Percentiles rank a stretch among this genome's conserved stretches.
These are phyloP conservation scores for Nysson spinosus DNA, from an alignment of 2,888 invertebrate species.

Conservation along the genomic window DNA sequence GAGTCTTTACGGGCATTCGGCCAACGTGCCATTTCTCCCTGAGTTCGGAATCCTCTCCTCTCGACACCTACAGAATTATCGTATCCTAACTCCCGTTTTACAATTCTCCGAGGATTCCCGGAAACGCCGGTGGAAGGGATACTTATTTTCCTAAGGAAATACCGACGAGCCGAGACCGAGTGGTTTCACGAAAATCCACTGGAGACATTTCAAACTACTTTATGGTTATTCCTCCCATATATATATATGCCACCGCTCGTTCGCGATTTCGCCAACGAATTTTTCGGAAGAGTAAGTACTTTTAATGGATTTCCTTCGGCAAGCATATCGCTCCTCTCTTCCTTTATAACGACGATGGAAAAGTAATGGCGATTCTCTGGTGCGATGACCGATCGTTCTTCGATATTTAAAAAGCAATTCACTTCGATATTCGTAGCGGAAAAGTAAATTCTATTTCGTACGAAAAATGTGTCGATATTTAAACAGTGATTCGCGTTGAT, in stretches of 20 bases:
- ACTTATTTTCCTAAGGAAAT: conserved; percentile 48
- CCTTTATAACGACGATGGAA: not conserved
- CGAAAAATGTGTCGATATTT: too few species aligned
- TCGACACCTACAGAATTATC: conserved; percentile 60
- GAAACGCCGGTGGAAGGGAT: conserved; percentile 36
- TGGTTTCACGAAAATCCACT: conserved; percentile 47
- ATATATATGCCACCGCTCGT: conserved; percentile 13
- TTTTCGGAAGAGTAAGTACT: conserved; percentile 13
- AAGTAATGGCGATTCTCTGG: not conserved
- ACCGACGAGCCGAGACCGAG: conserved; percentile 26
- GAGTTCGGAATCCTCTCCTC: conserved; percentile 46
- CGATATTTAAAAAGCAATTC: too few species aligned
- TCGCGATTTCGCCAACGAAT: conserved; percentile 13
- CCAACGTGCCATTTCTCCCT: conserved; percentile 54
- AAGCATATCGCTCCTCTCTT: not conserved
- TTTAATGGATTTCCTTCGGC: conserved; percentile 14
- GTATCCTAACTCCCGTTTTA: conserved; percentile 48
- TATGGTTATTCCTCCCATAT: conserved; percentile 48
- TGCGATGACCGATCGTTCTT: not conserved
- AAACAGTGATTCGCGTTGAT: too few species aligned
- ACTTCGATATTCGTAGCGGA: too few species aligned
- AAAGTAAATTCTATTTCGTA: too few species aligned
- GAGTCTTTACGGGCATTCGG: conserved; percentile 53
- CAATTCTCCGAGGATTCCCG: conserved; percentile 52
- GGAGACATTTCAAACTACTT: conserved; percentile 46